These are phyloP conservation scores for Aporophyla nigra DNA, from an alignment of 2,888 invertebrate genomes.

Conservation along the genomic window DNA sequence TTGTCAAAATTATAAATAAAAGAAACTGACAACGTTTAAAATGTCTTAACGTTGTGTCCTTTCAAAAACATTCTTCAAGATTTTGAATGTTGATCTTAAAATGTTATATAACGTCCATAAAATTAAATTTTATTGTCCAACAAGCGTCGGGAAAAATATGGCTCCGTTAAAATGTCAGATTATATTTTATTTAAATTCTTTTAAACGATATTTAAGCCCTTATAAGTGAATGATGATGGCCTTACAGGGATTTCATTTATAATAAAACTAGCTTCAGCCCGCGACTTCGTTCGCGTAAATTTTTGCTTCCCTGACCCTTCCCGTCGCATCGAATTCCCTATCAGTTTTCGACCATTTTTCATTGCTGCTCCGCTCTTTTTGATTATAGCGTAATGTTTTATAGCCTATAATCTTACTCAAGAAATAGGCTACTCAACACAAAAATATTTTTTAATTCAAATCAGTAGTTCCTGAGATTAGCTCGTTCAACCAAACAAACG, in stretches of 20 bases:
- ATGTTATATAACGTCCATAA: not conserved
- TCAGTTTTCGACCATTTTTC: too few species aligned
- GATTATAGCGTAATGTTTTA: too few species aligned
- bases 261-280: not conserved
- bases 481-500: too few species aligned
- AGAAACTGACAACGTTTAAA: not conserved
- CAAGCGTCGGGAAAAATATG: constrained; percentile 13
- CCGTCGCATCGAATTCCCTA: too few species aligned
- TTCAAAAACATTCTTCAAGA: not conserved
- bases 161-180: not conserved
- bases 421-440: too few species aligned
- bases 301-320: too few species aligned
- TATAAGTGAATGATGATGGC: not conserved
- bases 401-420: too few species aligned
- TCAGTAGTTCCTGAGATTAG: too few species aligned
- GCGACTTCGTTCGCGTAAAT: too few species aligned
- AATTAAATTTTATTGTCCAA: constrained; percentile 19
- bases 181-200: constrained; percentile 23
- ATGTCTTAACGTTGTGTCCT: not conserved
- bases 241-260: not conserved
- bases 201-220: not conserved
- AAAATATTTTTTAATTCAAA: too few species aligned
- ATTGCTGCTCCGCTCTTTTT: too few species aligned
- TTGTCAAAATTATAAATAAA: not conserved
- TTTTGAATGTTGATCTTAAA: constrained; percentile 3